Conservation (phyloP, 2,113 vertebrate species). For the Ceuthmochares aereus region DNA sequence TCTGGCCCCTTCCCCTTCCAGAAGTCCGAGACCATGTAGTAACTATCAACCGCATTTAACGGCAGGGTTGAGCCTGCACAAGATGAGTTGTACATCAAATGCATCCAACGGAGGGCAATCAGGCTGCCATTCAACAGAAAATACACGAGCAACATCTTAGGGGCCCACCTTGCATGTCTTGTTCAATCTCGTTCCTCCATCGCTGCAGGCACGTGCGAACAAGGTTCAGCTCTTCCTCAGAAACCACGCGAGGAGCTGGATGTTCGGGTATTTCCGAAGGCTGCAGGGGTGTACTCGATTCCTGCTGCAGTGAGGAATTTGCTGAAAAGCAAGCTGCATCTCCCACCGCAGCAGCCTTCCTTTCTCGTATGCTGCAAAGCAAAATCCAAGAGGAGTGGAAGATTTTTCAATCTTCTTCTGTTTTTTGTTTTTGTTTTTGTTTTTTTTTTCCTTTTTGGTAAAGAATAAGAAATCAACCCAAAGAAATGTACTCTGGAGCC, state of each 20-base stretch:
- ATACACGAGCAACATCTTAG: no score
- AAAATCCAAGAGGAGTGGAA: background rate
- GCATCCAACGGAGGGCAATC: background rate
- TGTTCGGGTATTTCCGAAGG: constrained; percentile 66
- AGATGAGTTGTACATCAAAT: background rate
- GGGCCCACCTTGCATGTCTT: constrained; percentile 86
- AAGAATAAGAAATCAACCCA: background rate
- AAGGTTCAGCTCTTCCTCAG: constrained; percentile 85
- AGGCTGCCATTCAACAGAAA: background rate
- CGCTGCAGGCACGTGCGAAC: constrained; percentile 89
- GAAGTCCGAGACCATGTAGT: background rate
- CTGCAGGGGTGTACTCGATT: constrained; percentile 63
- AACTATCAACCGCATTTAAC: background rate
- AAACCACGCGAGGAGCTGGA: constrained; percentile 82
- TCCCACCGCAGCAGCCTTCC: constrained; percentile 46
- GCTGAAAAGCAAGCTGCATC: background rate
- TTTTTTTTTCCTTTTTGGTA: background rate
- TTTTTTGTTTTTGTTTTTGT: background rate
- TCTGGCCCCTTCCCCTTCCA: background rate
- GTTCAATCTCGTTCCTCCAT: constrained; percentile 91
- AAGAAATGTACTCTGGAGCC: background rate
- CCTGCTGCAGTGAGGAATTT: constrained; percentile 48
- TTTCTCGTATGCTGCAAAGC: constrained; percentile 21
- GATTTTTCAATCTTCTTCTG: background rate
- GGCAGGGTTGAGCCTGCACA: background rate